Percentiles rank a stretch among this genome's conserved stretches.
Evolutionary conservation across 2,797 vertebrate genomes (phyloP).

Genomic region (Philypnodon macrostomus): DNA sequence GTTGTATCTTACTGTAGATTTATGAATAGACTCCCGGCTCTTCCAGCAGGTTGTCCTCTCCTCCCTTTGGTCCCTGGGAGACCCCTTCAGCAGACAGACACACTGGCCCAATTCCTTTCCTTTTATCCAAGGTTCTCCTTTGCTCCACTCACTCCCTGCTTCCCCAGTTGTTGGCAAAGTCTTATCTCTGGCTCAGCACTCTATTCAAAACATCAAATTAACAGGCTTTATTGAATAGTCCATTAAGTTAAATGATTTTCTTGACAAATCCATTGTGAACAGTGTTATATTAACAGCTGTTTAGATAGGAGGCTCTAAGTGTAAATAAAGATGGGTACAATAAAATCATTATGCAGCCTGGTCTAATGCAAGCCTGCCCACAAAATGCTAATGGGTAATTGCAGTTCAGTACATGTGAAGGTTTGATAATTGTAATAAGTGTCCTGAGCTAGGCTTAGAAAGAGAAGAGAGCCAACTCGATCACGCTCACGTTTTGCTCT

Average conservation of each 20-base stretch:
- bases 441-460: conserved; percentile 31
- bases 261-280: not conserved
- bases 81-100: conserved; percentile 65
- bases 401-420: conserved; percentile 29
- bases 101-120: conserved; percentile 68
- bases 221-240: conserved; percentile 24
- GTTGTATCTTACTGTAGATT: conserved; percentile 34
- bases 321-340: conserved; percentile 38
- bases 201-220: conserved; percentile 19
- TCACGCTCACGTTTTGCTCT: conserved; percentile 53
- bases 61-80: conserved; percentile 53
- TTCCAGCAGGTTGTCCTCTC: conserved; percentile 47
- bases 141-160: conserved; percentile 20
- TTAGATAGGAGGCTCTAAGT: conserved; percentile 19
- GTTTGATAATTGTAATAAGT: conserved; percentile 48
- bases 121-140: conserved; percentile 26
- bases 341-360: conserved; percentile 34
- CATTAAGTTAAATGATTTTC: conserved; percentile 18
- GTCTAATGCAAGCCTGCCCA: conserved; percentile 31
- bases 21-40: conserved; percentile 53
- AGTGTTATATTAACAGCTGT: conserved; percentile 12
- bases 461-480: conserved; percentile 40
- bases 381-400: conserved; percentile 47
- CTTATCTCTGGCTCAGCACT: conserved; percentile 29
- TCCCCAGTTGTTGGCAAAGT: conserved; percentile 51